phyloP scores from a whole-genome alignment of 2,797 vertebrate species.

The Chrysocyon brachyurus region DNA sequence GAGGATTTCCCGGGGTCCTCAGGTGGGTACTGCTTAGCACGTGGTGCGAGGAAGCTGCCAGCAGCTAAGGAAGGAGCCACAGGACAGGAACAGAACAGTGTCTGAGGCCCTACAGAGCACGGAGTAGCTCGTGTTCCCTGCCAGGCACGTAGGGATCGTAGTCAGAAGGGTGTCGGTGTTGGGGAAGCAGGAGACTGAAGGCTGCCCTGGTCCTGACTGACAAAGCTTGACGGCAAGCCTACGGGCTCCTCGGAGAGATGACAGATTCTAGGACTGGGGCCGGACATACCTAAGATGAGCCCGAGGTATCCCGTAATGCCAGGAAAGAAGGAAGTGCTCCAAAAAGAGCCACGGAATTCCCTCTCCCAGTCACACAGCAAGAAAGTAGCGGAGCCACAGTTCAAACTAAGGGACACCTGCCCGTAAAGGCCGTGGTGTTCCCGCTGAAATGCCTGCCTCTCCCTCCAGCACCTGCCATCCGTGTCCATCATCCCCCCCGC shows the following conservation, averaged over 20 bases:
- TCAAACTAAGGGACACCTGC: neutral
- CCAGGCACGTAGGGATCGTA: neutral
- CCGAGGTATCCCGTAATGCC: neutral
- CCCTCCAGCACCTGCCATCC: neutral
- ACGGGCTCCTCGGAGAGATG: neutral
- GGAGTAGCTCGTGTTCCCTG: neutral
- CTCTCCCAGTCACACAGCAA: too few species aligned
- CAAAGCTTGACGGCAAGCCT: neutral
- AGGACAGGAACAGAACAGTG: neutral
- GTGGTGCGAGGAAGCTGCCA: neutral
- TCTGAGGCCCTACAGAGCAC: neutral
- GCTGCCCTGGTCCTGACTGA: neutral
- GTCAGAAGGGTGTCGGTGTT: neutral
- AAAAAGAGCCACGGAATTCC: neutral
- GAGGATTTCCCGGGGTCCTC: neutral
- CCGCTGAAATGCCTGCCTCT: neutral
- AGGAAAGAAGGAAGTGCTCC: neutral
- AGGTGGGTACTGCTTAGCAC: neutral
- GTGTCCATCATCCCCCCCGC: too few species aligned
- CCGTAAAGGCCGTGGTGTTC: neutral
- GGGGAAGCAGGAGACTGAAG: neutral
- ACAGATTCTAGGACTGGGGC: too few species aligned
- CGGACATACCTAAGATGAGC: neutral
- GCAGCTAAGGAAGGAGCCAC: neutral
- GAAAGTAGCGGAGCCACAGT: neutral